phyloP scores from a whole-genome alignment of 2,797 vertebrate genomes.

The Helarctos malayanus region DNA sequence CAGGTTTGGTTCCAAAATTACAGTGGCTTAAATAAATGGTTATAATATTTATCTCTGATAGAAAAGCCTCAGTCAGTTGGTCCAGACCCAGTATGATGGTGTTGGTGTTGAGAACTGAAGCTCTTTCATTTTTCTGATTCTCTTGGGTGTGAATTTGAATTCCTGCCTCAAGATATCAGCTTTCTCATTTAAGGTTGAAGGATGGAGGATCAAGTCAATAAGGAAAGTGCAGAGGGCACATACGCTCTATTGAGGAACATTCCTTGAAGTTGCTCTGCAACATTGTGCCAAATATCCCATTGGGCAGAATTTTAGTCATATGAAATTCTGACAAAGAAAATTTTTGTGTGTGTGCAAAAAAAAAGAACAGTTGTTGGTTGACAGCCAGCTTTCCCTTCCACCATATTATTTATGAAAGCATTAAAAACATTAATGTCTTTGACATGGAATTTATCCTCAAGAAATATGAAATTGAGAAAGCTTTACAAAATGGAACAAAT shows the following conservation, averaged over 20 bases:
- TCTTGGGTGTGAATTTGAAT: constrained; percentile 19
- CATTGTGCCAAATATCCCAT: background rate
- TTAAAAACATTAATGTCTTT: constrained; percentile 45
- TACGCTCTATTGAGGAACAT: background rate
- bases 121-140: background rate
- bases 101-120: background rate
- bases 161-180: background rate
- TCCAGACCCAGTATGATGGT: background rate
- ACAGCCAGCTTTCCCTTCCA: background rate
- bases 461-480: background rate
- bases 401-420: background rate
- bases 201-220: background rate
- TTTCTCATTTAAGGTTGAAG: background rate
- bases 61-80: constrained; percentile 14
- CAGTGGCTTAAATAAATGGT: background rate
- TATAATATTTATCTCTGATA: background rate
- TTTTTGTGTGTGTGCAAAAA: background rate
- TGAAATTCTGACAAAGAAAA: background rate
- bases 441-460: constrained; percentile 20
- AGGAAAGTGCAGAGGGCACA: background rate
- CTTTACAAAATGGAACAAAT: constrained; percentile 8
- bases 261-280: background rate
- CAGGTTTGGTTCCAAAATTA: background rate
- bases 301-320: background rate
- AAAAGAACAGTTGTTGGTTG: background rate